Conservation (phyloP, 2,888 invertebrate genomes). For the Spatulosminthurus flaviceps region DNA sequence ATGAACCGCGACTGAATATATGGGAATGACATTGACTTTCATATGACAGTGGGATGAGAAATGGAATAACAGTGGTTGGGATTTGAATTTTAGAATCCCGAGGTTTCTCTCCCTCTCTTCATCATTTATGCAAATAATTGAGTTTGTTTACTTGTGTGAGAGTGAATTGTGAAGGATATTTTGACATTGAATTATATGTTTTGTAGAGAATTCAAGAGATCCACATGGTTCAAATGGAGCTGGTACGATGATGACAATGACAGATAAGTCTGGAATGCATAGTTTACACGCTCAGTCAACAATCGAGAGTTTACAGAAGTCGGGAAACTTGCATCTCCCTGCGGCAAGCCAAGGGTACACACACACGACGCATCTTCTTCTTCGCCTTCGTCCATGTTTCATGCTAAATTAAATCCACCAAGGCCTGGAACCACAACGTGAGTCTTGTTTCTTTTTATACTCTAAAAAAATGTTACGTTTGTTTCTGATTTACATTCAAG, state of each 20-base stretch:
- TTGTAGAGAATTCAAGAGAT: slow-evolving; percentile 60
- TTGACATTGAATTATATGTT: slow-evolving; percentile 10
- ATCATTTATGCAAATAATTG: slow-evolving; percentile 9
- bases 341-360: slow-evolving; percentile 61
- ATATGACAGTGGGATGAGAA: no score
- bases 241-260: slow-evolving; percentile 62
- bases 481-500: slow-evolving; percentile 21
- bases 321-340: slow-evolving; percentile 64
- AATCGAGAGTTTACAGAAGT: slow-evolving; percentile 62
- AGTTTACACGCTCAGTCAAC: slow-evolving; percentile 57
- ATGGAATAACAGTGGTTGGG: no score
- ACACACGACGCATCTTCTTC: slow-evolving; percentile 52
- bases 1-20: no score
- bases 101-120: no score
- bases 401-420: slow-evolving; percentile 63
- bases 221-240: slow-evolving; percentile 62
- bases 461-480: neutral
- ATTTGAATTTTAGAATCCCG: neutral
- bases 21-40: no score
- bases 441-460: slow-evolving; percentile 38
- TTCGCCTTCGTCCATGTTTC: slow-evolving; percentile 63
- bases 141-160: neutral
- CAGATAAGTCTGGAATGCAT: slow-evolving; percentile 61
- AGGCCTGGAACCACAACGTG: slow-evolving; percentile 58
- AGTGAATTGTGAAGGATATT: no score